Base-by-base conservation (phyloP, 1,140 invertebrate genomes). In the Drusus annulatus region DNA sequence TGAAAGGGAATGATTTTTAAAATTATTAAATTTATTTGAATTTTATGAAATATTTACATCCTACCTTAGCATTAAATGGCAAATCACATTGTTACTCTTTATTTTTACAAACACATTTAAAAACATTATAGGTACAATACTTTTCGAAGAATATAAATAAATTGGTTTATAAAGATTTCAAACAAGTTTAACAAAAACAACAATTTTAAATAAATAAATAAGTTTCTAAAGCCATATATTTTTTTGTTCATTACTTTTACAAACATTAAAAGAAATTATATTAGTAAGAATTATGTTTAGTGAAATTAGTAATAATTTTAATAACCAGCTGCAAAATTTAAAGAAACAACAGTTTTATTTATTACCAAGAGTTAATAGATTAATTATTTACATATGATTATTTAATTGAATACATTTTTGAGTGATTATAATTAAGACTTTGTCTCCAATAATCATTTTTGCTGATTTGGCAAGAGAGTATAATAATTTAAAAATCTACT, bases 41-140 rank as follows among this genome's bases (percentile, higher is more conserved):
- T 45, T 45, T 45, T 10, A 13, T 45, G 36, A 75, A 54, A 75
- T 75, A 54, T 75, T 25, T 52, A 76, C 74, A 62, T 28, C 74
- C 74, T 60, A 58, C 74, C 74, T 76, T 76, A 76, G 25, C 45
- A 76, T 60, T 60, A 76, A 76, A 76, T 76, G 74, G 74, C 74
- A 76, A 62, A 76, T 76, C 54, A 76, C 74, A 76, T 76, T 60
- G 36, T 60, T 15, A 62, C 8, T 45, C 36, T 45, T 45, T 45
- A 45, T 45, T 45, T 13, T 60, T 76, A 17, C 8, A 76, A 45
- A 75, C 2, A 58, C 21, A 75, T 71, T 51, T 71, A 21, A 23
- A 51, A 15, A 54, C 17, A 28, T 60, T 60, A 4, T 62, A 56
- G 25, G n/a, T 31, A 36, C 17, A 36, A 58, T 60, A 62, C 36